Evolutionary conservation across 2,797 vertebrate genomes (phyloP).

Genomic region (Enteromius argenteus): DNA sequence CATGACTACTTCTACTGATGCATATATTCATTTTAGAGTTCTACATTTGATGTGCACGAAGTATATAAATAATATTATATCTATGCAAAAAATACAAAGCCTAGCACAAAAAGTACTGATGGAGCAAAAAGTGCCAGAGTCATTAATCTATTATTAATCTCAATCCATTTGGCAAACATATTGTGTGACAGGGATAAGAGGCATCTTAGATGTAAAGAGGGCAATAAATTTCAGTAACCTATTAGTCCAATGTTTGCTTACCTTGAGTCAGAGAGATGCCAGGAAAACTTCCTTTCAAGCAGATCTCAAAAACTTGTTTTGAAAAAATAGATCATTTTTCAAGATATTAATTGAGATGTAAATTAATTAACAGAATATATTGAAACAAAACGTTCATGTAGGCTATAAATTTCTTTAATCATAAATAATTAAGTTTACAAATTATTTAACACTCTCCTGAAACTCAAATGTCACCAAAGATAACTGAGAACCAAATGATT

Average conservation of each 20-base stretch:
- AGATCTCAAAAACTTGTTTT: constrained; percentile 9
- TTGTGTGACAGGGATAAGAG: constrained; percentile 42
- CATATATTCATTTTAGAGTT: neutral
- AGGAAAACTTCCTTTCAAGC: neutral
- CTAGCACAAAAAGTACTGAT: constrained; percentile 64
- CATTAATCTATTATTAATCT: constrained; percentile 80
- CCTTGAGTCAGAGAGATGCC: neutral
- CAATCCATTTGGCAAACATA: constrained; percentile 65
- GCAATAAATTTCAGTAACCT: constrained; percentile 42
- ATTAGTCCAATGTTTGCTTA: constrained; percentile 42
- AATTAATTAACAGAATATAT: neutral
- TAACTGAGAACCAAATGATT: neutral
- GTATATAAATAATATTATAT: neutral
- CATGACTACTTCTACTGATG: neutral
- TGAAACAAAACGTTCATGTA: neutral
- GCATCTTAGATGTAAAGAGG: constrained; percentile 37
- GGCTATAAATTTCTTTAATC: neutral
- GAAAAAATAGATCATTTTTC: neutral
- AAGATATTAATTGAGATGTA: neutral
- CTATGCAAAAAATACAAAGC: constrained; percentile 14
- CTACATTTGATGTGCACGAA: neutral
- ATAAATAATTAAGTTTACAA: neutral
- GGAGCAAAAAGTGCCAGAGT: constrained; percentile 42
- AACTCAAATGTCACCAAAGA: neutral
- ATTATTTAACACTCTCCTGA: neutral